Evolutionary conservation across 2,113 vertebrate species (phyloP).

Genomic region (Illadopsis cleaveri): DNA sequence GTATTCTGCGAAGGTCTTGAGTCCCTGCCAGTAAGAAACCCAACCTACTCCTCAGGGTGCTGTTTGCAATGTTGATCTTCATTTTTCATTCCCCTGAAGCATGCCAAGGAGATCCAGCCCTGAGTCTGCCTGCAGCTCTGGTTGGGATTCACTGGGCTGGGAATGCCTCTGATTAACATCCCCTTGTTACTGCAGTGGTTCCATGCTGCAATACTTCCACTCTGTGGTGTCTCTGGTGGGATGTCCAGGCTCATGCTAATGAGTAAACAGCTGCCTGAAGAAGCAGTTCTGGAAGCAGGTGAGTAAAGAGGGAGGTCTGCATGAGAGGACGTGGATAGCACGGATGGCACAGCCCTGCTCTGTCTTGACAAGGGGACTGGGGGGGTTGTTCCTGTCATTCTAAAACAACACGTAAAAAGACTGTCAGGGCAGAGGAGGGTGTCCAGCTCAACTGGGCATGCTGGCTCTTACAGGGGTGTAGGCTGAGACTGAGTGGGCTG

Average conservation of each 20-base stretch:
- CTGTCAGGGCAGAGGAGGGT: neutral
- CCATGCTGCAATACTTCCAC: neutral
- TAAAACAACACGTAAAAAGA: neutral
- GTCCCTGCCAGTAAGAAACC: slow-evolving; percentile 35
- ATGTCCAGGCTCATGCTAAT: neutral
- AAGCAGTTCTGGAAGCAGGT: neutral
- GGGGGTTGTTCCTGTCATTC: neutral
- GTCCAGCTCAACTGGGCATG: neutral
- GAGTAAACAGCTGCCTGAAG: neutral
- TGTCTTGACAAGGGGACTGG: neutral
- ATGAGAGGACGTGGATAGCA: neutral
- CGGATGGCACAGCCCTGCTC: neutral
- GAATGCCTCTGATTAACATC: neutral
- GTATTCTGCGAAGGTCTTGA: neutral
- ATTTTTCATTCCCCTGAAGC: slow-evolving; percentile 4
- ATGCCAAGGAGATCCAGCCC: neutral
- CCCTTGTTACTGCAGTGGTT: neutral
- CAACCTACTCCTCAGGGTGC: slow-evolving; percentile 46
- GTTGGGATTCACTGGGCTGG: neutral
- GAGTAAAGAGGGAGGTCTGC: neutral
- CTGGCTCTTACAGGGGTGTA: neutral
- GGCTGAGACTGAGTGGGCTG: neutral
- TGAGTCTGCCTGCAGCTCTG: neutral
- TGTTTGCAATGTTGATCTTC: slow-evolving; percentile 33
- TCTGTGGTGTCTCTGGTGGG: neutral